These are phyloP conservation scores for Chlamydotis undulata DNA, from an alignment of 2,113 vertebrate genomes.

Conservation along the genomic window DNA sequence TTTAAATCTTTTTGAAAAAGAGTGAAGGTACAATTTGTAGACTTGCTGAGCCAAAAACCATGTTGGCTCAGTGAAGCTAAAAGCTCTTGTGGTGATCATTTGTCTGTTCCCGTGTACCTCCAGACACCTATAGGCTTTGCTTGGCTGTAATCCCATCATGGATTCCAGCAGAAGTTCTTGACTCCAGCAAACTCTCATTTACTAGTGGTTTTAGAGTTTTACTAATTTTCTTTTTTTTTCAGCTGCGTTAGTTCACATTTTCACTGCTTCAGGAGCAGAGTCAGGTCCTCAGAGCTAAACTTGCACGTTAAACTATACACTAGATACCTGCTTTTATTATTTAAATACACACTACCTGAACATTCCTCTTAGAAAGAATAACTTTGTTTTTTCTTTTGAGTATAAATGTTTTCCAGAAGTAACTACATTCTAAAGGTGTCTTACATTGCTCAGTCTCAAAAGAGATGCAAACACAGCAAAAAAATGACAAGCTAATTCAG, in stretches of 20 bases:
- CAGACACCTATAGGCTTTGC: background rate
- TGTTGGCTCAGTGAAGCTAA: background rate
- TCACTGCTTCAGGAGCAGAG: background rate
- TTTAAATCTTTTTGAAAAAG: background rate
- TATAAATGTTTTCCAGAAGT: background rate
- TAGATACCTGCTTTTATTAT: background rate
- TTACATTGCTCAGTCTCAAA: background rate
- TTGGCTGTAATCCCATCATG: constrained; percentile 1
- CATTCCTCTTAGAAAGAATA: background rate
- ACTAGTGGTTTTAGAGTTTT: background rate
- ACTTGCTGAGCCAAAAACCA: background rate
- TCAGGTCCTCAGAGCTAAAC: background rate
- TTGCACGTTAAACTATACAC: background rate
- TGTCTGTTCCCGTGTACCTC: background rate
- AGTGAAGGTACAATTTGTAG: background rate
- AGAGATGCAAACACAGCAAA: background rate
- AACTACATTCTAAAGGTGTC: background rate
- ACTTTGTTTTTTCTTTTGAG: background rate
- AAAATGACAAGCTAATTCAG: background rate
- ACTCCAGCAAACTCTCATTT: background rate
- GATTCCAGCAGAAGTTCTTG: background rate
- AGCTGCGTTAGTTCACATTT: background rate
- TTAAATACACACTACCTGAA: background rate
- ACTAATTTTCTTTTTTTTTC: background rate
- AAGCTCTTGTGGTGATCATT: background rate